Percentiles rank a stretch among this genome's conserved stretches.
Conservation (phyloP, 1,140 invertebrate genomes). For the Penaeus vannamei region DNA sequence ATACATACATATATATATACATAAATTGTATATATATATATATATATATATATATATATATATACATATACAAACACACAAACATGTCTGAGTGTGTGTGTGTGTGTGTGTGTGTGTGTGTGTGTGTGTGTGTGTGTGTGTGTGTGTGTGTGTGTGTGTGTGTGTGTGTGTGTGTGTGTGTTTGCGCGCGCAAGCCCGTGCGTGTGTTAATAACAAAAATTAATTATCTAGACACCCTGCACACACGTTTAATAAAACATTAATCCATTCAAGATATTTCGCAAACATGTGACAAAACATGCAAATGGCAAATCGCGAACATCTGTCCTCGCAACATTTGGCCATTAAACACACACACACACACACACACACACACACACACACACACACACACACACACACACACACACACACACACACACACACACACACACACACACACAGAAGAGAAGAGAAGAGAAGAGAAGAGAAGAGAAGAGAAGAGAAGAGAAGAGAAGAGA, state of each 20-base stretch:
- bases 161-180: conserved; percentile 39
- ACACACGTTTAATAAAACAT: too few species aligned
- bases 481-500: background rate
- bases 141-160: conserved; percentile 43
- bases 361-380: background rate
- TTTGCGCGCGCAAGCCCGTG: background rate
- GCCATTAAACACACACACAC: background rate
- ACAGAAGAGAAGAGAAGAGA: background rate
- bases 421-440: conserved; percentile 15
- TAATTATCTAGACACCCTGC: background rate
- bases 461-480: background rate
- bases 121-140: conserved; percentile 43
- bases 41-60: background rate
- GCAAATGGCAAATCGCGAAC: too few species aligned
- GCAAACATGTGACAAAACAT: too few species aligned
- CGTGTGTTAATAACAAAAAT: background rate
- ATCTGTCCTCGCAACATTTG: background rate
- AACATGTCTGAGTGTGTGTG: background rate
- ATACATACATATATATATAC: too few species aligned
- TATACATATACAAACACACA: background rate
- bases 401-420: background rate
- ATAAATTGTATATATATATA: background rate
- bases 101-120: conserved; percentile 43
- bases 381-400: background rate
- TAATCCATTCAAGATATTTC: too few species aligned